Evolutionary conservation across 2,797 vertebrate genomes (phyloP).

Genomic region (Myotis daubentonii): DNA sequence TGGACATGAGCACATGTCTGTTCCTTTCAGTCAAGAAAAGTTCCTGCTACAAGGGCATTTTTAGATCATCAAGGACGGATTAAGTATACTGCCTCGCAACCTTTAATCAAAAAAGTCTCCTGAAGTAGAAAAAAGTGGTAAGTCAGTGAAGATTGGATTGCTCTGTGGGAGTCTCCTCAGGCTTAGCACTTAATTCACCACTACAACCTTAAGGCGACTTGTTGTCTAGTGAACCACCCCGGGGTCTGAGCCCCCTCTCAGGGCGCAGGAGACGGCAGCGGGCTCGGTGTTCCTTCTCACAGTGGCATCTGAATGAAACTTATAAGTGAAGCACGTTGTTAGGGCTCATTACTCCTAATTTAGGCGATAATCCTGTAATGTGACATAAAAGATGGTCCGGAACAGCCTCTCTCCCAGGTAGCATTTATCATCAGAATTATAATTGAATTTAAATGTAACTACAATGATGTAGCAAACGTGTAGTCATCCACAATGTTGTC

Average conservation of each 20-base stretch:
- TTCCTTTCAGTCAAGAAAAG: background rate
- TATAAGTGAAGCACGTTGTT: background rate
- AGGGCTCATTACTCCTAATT: background rate
- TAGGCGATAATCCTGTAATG: conserved; percentile 44
- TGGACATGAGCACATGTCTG: background rate
- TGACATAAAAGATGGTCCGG: background rate
- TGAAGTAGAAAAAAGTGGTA: background rate
- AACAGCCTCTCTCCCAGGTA: conserved; percentile 10
- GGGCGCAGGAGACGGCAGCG: accelerated
- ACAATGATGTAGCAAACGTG: background rate
- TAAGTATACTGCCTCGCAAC: background rate
- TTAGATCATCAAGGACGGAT: background rate
- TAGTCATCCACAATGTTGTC: background rate
- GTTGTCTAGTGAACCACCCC: background rate
- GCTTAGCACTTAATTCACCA: background rate
- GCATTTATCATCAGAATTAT: conserved; percentile 51
- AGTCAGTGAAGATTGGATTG: background rate
- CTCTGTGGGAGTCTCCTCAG: background rate
- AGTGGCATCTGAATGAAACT: background rate
- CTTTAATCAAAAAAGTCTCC: conserved; percentile 19
- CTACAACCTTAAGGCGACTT: background rate
- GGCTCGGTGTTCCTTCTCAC: background rate
- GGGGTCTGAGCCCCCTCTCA: background rate
- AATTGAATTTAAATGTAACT: background rate
- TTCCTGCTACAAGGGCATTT: background rate